A percentile compares a stretch with the other conserved stretches of the same genome.
These are phyloP conservation scores for Aphelocoma californica DNA, from an alignment of 2,797 vertebrate species.

Conservation along the genomic window DNA sequence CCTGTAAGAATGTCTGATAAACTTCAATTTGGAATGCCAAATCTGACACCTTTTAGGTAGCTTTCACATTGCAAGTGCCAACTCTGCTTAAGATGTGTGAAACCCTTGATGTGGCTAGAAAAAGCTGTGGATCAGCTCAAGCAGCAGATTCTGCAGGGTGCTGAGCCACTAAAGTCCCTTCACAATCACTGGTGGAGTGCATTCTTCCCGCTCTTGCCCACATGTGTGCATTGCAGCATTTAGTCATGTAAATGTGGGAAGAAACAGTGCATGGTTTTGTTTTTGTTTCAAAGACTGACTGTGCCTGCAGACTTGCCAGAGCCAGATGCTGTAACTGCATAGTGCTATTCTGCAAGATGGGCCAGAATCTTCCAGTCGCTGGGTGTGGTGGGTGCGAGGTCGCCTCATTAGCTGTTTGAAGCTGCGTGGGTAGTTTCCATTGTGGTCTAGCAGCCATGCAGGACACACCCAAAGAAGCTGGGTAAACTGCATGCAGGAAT, in stretches of 20 bases:
- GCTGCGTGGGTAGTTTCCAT: constrained; percentile 64
- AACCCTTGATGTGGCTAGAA: constrained; percentile 7
- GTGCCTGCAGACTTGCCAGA: constrained; percentile 53
- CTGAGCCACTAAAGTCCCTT: background rate
- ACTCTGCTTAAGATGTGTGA: constrained; percentile 17
- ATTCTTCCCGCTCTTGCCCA: background rate
- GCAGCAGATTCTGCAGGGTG: constrained; percentile 1
- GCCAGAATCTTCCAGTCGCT: constrained; percentile 56
- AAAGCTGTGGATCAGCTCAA: background rate
- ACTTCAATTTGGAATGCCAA: background rate
- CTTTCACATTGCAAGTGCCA: constrained; percentile 4
- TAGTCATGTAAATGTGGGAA: constrained; percentile 32
- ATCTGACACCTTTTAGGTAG: constrained; percentile 31
- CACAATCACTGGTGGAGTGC: background rate
- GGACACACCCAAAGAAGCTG: constrained; percentile 50
- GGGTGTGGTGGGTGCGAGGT: constrained; percentile 65
- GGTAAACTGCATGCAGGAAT: constrained; percentile 29
- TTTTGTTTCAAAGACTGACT: constrained; percentile 56
- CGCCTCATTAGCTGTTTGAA: constrained; percentile 58
- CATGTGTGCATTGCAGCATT: constrained; percentile 15
- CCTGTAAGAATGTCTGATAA: background rate
- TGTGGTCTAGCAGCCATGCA: constrained; percentile 58
- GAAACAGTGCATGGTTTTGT: constrained; percentile 50
- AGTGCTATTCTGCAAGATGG: constrained; percentile 35
- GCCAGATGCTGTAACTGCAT: constrained; percentile 49